These are phyloP conservation scores for Lutjanus argentimaculatus DNA, from an alignment of 2,797 vertebrate species.

Conservation along the genomic window DNA sequence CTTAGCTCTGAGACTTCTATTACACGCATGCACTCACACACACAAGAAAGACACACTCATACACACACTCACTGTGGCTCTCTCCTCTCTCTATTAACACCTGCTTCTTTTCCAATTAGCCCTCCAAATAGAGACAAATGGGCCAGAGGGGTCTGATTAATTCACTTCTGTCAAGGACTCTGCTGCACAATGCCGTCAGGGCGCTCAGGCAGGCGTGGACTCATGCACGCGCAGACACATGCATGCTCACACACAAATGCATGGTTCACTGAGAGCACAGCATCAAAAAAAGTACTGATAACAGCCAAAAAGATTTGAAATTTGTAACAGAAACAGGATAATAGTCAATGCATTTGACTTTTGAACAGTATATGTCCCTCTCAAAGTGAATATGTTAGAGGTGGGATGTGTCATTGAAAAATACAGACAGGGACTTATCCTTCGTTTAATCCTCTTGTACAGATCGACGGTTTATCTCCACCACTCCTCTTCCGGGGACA, in stretches of 20 bases:
- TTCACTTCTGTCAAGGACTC: conserved; percentile 90
- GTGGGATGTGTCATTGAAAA: conserved; percentile 7
- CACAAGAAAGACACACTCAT: conserved; percentile 49
- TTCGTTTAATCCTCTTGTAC: conserved; percentile 41
- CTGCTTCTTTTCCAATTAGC: conserved; percentile 92
- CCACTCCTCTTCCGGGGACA: conserved; percentile 75
- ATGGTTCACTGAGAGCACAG: conserved; percentile 8
- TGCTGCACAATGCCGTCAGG: conserved; percentile 79
- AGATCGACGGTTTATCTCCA: conserved; percentile 48
- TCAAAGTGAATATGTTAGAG: background rate
- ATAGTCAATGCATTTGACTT: background rate
- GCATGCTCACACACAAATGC: conserved; percentile 1
- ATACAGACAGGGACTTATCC: conserved; percentile 4
- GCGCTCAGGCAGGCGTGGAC: conserved; percentile 61
- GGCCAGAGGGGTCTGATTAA: conserved; percentile 89
- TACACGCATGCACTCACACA: conserved; percentile 70
- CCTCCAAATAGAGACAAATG: conserved; percentile 92
- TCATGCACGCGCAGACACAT: conserved; percentile 21
- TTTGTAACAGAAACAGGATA: background rate
- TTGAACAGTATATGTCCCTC: background rate
- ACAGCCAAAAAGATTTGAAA: background rate
- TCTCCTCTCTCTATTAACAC: conserved; percentile 88
- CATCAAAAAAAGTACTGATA: conserved; percentile 20
- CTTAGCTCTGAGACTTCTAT: conserved; percentile 86
- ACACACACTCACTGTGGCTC: conserved; percentile 58